phyloP scores from a whole-genome alignment of 2,113 vertebrate genomes.

The Gadus chalcogrammus region DNA sequence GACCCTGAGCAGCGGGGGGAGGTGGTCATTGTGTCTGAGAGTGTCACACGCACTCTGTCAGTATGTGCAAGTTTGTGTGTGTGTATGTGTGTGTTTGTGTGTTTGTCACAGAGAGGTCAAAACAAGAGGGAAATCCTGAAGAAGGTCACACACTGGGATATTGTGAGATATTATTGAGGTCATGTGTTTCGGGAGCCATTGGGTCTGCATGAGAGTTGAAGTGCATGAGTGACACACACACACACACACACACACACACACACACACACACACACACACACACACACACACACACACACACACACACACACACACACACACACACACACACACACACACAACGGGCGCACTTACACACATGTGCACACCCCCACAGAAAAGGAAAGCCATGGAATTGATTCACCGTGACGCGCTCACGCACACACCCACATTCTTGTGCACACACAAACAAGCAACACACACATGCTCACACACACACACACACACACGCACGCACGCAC shows the following conservation, averaged over 20 bases:
- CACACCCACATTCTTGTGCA: background rate
- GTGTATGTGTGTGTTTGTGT: conserved; percentile 5
- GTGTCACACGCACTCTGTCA: conserved; percentile 35
- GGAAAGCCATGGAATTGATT: background rate
- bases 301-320: too few species aligned
- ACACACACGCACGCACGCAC: background rate
- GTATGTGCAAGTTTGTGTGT: conserved; percentile 5
- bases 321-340: too few species aligned
- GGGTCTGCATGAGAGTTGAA: background rate
- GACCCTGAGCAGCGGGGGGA: conserved; percentile 50
- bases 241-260: background rate
- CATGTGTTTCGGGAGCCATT: conserved; percentile 39
- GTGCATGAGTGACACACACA: background rate
- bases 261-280: background rate
- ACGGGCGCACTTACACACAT: background rate
- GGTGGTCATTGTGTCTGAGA: conserved; percentile 49
- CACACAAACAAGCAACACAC: too few species aligned
- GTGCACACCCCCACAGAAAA: background rate
- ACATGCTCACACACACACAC: too few species aligned
- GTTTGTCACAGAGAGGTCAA: conserved; percentile 45
- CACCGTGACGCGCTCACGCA: too few species aligned
- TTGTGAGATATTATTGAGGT: conserved; percentile 39
- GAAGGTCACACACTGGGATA: conserved; percentile 41
- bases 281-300: too few species aligned
- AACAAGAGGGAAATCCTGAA: conserved; percentile 27